Percentiles rank a stretch among this genome's conserved stretches.
phyloP scores from a whole-genome alignment of 1,140 invertebrate genomes.

The Antheraea pernyi region DNA sequence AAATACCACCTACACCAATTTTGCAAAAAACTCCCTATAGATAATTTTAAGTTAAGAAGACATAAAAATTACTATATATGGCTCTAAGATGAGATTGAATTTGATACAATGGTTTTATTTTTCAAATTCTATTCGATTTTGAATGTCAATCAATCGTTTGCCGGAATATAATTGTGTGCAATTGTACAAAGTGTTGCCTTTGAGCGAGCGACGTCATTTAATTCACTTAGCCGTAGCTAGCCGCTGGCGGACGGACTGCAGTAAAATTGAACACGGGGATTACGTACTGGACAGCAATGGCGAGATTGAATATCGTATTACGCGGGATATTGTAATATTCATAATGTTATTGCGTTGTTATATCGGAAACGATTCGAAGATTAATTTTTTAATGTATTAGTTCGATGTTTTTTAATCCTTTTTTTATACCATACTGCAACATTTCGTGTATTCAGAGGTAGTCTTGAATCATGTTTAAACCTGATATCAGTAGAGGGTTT shows the following conservation, averaged over 20 bases:
- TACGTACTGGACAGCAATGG: constrained; percentile 10
- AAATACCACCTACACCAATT: too few relatives aligned
- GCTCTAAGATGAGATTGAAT: too few relatives aligned
- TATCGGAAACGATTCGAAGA: not conserved
- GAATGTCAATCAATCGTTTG: not conserved
- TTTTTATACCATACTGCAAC: too few relatives aligned
- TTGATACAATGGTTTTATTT: not conserved
- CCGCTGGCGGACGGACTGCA: constrained; percentile 12
- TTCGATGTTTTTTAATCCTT: not conserved
- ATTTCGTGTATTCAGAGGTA: too few relatives aligned
- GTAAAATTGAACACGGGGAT: constrained; percentile 19
- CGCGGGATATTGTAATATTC: constrained; percentile 3
- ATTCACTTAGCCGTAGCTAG: constrained; percentile 16
- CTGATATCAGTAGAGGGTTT: too few relatives aligned
- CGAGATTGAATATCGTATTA: constrained; percentile 15
- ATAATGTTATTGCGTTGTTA: constrained; percentile 6
- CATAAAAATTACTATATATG: too few relatives aligned
- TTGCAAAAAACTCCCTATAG: too few relatives aligned
- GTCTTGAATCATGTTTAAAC: too few relatives aligned
- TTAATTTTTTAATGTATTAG: not conserved
- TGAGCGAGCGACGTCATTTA: constrained; percentile 15
- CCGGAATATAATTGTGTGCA: not conserved
- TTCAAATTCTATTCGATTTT: not conserved
- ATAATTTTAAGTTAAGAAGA: too few relatives aligned
- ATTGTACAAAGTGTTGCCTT: not conserved